These are phyloP conservation scores for Cosmia trapezina DNA, from an alignment of 2,888 invertebrate species.

Conservation along the genomic window DNA sequence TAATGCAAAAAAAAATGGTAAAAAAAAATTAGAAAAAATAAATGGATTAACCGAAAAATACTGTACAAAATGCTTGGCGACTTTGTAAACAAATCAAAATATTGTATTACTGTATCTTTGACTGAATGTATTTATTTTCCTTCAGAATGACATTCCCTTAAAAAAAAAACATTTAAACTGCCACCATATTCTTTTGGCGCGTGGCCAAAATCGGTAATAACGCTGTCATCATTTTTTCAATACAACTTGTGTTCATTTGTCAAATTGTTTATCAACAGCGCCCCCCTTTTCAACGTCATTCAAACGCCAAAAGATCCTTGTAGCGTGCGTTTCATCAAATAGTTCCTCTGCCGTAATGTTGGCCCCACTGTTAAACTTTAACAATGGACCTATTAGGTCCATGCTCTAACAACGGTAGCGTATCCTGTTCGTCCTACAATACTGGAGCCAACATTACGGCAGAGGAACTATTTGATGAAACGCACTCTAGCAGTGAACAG, in stretches of 20 bases:
- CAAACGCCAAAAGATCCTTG: not conserved
- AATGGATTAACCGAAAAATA: no score
- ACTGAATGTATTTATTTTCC: conserved; percentile 14
- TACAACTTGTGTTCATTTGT: no score
- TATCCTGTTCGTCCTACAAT: no score
- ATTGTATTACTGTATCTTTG: not conserved
- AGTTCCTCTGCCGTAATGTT: no score
- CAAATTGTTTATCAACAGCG: not conserved
- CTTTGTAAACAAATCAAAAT: not conserved
- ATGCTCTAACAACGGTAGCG: no score
- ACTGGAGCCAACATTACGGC: no score
- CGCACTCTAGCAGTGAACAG: not conserved
- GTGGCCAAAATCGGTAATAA: not conserved
- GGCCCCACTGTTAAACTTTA: no score
- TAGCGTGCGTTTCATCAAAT: no score
- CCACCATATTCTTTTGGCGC: not conserved
- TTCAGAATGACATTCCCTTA: not conserved
- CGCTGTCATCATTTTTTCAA: not conserved
- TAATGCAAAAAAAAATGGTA: not conserved
- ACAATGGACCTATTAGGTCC: no score
- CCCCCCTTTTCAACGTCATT: not conserved
- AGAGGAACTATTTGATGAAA: no score
- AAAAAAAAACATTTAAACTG: not conserved
- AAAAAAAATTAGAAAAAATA: not conserved
- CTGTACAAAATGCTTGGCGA: not conserved